Conservation (phyloP, 2,888 invertebrate genomes). For the Acleris emargana region DNA sequence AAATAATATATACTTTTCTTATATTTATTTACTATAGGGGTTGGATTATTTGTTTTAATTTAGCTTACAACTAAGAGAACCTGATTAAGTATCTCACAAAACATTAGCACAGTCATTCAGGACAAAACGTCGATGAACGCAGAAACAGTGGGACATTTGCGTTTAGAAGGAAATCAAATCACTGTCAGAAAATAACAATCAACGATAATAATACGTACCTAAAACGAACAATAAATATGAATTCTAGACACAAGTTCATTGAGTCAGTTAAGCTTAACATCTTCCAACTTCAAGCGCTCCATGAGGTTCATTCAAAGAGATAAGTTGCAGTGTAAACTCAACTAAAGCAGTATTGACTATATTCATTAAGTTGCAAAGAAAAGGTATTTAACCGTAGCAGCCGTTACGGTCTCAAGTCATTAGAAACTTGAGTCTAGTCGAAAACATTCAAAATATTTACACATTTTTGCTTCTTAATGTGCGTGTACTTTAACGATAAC, state of each 20-base stretch:
- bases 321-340: constrained; percentile 5
- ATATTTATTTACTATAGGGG: too few species aligned
- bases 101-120: too few species aligned
- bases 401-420: constrained; percentile 54
- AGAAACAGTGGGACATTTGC: too few species aligned
- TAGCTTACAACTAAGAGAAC: too few species aligned
- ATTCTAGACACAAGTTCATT: background rate
- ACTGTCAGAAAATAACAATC: background rate
- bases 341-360: background rate
- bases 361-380: constrained; percentile 7
- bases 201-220: background rate
- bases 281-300: constrained; percentile 28
- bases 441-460: constrained; percentile 1
- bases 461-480: constrained; percentile 1
- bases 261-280: constrained; percentile 10
- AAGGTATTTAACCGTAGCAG: constrained; percentile 48
- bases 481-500: background rate
- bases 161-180: background rate
- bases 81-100: too few species aligned
- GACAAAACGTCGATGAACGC: too few species aligned
- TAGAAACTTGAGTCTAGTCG: constrained; percentile 46
- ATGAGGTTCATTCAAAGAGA: constrained; percentile 22
- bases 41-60: too few species aligned
- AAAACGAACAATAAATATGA: background rate
- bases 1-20: background rate